Conservation (phyloP, 2,888 invertebrate genomes). For the Diarsia brunnea region DNA sequence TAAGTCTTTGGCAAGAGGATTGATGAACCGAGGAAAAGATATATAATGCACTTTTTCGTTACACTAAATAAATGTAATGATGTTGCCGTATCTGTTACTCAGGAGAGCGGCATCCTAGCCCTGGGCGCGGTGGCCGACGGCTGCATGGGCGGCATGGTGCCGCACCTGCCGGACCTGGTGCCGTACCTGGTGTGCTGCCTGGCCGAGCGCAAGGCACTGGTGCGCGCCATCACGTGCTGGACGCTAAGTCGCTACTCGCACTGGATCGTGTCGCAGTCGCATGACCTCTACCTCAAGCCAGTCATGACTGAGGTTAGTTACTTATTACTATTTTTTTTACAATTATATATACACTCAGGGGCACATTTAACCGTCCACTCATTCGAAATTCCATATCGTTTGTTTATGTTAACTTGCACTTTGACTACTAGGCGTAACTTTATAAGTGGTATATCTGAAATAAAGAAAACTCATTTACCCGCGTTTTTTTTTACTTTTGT, state of each 20-base stretch:
- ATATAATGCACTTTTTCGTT: background rate
- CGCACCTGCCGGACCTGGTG: conserved; percentile 98
- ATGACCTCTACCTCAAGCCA: conserved; percentile 97
- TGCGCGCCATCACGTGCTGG: conserved; percentile 99
- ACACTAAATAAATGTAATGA: background rate
- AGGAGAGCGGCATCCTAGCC: conserved; percentile 97
- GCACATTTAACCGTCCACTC: no score
- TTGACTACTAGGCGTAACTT: no score
- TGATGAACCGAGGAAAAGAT: background rate
- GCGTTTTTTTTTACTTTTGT: no score
- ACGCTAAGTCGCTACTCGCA: conserved; percentile 99
- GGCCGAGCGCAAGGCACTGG: conserved; percentile 98
- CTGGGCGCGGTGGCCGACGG: conserved; percentile 98
- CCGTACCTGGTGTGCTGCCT: conserved; percentile 98
- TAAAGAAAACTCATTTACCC: no score
- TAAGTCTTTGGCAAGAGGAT: background rate
- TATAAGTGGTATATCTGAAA: no score
- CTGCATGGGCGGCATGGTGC: conserved; percentile 99
- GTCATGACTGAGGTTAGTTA: conserved; percentile 96
- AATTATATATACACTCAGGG: no score
- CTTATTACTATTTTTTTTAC: background rate
- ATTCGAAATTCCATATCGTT: no score
- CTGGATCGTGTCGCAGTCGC: conserved; percentile 99
- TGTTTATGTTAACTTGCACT: no score
- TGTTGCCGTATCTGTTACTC: background rate